A percentile compares a stretch with the other conserved stretches of the same genome.
Evolutionary conservation across 2,113 vertebrate species (phyloP).

Genomic region (Daphoenositta chrysoptera): DNA sequence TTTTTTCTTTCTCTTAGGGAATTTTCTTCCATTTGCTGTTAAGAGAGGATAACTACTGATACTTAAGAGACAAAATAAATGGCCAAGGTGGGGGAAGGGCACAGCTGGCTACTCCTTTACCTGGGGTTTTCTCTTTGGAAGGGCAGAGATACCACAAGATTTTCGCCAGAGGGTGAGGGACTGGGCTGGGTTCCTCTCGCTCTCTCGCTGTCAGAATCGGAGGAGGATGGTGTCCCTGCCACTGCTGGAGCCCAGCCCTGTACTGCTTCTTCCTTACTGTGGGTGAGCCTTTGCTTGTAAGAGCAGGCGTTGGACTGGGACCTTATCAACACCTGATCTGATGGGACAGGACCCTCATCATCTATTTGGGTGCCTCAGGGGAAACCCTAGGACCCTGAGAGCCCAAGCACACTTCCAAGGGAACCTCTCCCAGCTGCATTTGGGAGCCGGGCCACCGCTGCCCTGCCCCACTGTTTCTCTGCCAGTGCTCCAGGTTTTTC

Average conservation of each 20-base stretch:
- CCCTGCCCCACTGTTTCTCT: neutral
- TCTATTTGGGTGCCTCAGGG: neutral
- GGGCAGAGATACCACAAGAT: neutral
- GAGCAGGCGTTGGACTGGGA: neutral
- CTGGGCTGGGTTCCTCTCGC: rapidly evolving
- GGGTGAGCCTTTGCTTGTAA: neutral
- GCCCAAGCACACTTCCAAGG: too few relatives aligned
- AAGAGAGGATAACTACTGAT: neutral
- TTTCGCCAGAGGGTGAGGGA: neutral
- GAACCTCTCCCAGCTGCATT: neutral
- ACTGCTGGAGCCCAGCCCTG: neutral
- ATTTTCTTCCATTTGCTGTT: neutral
- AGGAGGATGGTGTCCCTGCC: neutral
- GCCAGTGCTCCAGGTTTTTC: neutral
- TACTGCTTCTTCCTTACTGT: neutral
- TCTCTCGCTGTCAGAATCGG: neutral
- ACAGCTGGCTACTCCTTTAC: neutral
- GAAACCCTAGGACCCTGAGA: too few relatives aligned
- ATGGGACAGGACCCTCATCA: neutral
- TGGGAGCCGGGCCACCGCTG: neutral
- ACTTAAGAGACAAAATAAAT: neutral
- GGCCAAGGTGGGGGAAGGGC: too few relatives aligned
- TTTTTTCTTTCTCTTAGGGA: neutral
- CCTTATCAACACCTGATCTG: neutral
- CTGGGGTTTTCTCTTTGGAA: neutral